Evolutionary conservation across 2,113 vertebrate species (phyloP).

Genomic region (Dicrurus megarhynchus): DNA sequence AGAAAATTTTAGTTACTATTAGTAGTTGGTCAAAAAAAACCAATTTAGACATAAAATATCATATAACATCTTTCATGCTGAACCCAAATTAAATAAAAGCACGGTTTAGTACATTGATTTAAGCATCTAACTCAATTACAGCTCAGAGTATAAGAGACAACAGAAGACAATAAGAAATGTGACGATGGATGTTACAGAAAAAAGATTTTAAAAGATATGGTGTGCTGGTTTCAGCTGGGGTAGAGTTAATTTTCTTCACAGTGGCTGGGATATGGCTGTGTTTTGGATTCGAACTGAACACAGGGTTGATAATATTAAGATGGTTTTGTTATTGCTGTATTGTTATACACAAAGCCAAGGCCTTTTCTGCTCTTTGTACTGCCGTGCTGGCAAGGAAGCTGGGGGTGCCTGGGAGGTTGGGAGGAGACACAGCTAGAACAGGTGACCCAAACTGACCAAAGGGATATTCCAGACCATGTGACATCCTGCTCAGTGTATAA

Average conservation of each 20-base stretch:
- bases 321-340: background rate
- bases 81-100: background rate
- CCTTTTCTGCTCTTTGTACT: background rate
- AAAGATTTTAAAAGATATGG: background rate
- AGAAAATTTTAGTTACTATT: background rate
- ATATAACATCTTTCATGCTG: background rate
- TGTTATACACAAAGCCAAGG: background rate
- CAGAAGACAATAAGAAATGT: background rate
- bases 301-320: background rate
- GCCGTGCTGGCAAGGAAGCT: rapidly evolving
- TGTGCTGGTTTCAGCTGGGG: background rate
- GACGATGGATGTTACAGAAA: background rate
- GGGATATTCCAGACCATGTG: background rate
- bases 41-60: background rate
- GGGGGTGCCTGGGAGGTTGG: rapidly evolving
- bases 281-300: background rate
- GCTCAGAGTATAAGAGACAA: background rate
- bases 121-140: background rate
- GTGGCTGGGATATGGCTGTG: too few relatives aligned
- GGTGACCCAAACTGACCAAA: background rate
- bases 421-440: background rate
- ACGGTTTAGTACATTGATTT: background rate
- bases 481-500: background rate
- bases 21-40: background rate
- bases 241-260: background rate